Base-by-base conservation (phyloP, 2,797 vertebrate genomes). In the Anisognathus igniventris region DNA sequence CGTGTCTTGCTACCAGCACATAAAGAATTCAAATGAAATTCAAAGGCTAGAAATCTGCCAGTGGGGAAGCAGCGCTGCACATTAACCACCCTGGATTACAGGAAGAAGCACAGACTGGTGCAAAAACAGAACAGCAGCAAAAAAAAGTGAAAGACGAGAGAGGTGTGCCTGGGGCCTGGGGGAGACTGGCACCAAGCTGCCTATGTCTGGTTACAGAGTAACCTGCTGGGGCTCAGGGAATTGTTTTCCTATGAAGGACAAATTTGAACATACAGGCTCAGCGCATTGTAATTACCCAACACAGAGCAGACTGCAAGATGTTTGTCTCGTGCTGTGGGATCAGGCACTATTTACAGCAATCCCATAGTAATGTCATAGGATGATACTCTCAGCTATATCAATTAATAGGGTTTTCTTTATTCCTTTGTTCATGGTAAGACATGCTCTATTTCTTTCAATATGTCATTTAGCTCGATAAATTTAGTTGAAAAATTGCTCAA, bases 401-500 rank as follows among this genome's bases (percentile, higher is more conserved):
- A 40, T 70, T 65, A 75, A 72, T 65, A 37, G 20, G 0, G 4
- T 15, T 14, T 42, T 47, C 54, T 24, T 71, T 35, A 56, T 71
- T 77, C 47, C 53, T 82, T 83, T 75, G 14, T 48, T 79, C 65
- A 10, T 64, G 7, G 42, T 57, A 71, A 80, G 68, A 48, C 12
- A 85, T 51, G 47, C 28, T 88, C 78, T 75, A 25, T 72, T 91
- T 91, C 65, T 83, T 73, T 77, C 65, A 57, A 45, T 30, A 31
- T 83, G 27, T 80, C 44, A 82, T 53, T 79, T 42, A 91, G 23
- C 48, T 64, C 0, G 0, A 78, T 77, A 76, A 51, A 81, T 62
- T 66, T 56, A 22, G 35, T 56, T 42, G 48, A 76, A 92, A 75
- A 81, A 70, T 44, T 40, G 64, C 25, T 60, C 50, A 58, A 53